Percentiles rank a stretch among this genome's conserved stretches.
Conservation (phyloP, 2,113 vertebrate species). For the Edolisoma coerulescens region DNA sequence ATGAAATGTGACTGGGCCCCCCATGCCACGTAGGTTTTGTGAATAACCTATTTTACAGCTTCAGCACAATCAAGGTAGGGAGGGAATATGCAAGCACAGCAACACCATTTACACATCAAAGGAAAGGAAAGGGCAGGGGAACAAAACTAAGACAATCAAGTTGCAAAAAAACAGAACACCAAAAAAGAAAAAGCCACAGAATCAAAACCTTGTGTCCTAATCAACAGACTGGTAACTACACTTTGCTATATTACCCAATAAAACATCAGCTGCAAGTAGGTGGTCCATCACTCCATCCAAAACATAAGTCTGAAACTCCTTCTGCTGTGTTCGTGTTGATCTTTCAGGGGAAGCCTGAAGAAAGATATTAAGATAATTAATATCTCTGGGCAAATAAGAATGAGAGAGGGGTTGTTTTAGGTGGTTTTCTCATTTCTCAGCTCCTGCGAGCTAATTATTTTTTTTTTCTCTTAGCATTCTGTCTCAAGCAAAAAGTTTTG, state of each 20-base stretch:
- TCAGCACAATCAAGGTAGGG: not conserved
- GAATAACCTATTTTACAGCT: not conserved
- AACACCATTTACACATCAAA: not conserved
- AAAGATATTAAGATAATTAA: not conserved
- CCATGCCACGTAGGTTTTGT: not conserved
- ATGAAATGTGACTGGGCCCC: not conserved
- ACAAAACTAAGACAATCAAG: not conserved
- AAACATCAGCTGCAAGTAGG: conserved; percentile 93
- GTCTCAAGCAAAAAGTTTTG: not conserved
- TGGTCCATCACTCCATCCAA: conserved; percentile 98
- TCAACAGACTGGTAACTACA: not conserved
- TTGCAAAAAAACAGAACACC: not conserved
- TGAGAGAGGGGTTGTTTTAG: rapidly evolving
- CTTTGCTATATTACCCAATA: conserved; percentile 80
- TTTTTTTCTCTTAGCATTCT: not conserved
- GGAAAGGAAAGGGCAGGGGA: not conserved
- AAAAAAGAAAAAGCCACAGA: not conserved
- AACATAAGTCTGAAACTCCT: conserved; percentile 97
- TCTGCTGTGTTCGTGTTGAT: conserved; percentile 96
- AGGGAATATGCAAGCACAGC: not conserved
- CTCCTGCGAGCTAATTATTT: not conserved
- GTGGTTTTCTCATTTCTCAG: not conserved
- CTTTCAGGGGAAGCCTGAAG: conserved; percentile 92
- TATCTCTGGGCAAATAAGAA: not conserved
- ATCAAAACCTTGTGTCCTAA: not conserved